Evolutionary conservation across 2,797 vertebrate species (phyloP).

Genomic region (Arctocebus calabarensis): DNA sequence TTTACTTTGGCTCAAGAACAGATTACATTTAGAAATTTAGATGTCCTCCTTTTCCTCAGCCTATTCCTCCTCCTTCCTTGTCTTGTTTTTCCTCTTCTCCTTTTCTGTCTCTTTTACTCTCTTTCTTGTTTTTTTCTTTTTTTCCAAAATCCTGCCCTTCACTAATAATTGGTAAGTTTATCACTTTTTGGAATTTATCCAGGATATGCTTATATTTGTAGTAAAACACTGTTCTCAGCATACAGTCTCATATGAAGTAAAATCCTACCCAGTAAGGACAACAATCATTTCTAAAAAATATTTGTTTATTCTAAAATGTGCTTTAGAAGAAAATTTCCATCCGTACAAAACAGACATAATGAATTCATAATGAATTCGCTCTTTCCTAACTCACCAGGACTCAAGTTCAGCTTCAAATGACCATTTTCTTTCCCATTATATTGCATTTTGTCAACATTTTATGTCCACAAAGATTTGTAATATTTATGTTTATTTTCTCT

Average conservation of each 20-base stretch:
- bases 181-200: not conserved
- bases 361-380: not conserved
- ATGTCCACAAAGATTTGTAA: not conserved
- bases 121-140: not conserved
- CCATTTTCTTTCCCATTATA: not conserved
- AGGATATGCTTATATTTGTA: not conserved
- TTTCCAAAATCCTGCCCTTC: not conserved
- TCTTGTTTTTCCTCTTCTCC: not conserved
- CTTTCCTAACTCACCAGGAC: not conserved
- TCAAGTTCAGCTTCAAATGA: not conserved
- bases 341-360: not conserved
- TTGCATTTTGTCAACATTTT: not conserved
- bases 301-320: not conserved
- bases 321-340: not conserved
- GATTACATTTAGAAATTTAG: not conserved
- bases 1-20: not conserved
- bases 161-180: not conserved
- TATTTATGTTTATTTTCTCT: not conserved
- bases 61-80: not conserved
- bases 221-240: not conserved
- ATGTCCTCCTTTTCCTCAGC: not conserved
- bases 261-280: not conserved
- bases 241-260: not conserved
- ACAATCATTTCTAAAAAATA: not conserved
- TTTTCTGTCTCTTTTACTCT: not conserved